Conservation (phyloP, 2,797 vertebrate genomes). For the Sebastes variabilis region DNA sequence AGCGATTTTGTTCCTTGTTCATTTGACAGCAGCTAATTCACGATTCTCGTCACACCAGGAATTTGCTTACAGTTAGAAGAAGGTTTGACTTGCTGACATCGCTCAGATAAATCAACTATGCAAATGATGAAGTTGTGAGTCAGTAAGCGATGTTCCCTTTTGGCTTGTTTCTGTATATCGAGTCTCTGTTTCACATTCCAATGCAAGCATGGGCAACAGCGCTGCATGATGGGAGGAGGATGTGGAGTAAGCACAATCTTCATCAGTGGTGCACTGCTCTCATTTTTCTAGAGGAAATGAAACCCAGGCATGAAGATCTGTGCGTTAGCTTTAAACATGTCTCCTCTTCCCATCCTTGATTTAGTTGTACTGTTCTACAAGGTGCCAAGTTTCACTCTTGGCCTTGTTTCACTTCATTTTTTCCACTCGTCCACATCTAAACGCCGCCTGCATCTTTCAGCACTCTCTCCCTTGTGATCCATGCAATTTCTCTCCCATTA, state of each 20-base stretch:
- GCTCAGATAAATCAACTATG: constrained; percentile 22
- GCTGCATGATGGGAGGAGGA: background rate
- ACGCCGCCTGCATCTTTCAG: constrained; percentile 33
- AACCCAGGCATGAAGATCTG: background rate
- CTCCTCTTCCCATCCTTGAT: background rate
- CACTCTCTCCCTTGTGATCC: constrained; percentile 35
- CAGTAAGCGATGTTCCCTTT: constrained; percentile 23
- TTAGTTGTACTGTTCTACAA: background rate
- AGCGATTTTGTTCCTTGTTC: background rate
- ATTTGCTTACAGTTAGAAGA: background rate
- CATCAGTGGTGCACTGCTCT: background rate
- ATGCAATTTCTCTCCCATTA: constrained; percentile 47
- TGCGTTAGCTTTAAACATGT: background rate
- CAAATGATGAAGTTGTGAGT: background rate
- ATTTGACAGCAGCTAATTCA: background rate
- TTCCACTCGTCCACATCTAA: constrained; percentile 16
- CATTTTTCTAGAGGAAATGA: background rate
- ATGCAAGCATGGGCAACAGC: constrained; percentile 27
- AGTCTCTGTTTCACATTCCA: constrained; percentile 48
- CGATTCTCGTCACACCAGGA: background rate
- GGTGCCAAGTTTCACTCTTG: constrained; percentile 6
- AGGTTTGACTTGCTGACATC: constrained; percentile 16
- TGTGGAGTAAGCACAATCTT: constrained; percentile 8
- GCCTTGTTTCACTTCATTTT: background rate
- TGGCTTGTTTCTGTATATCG: constrained; percentile 17